Evolutionary conservation across 2,888 invertebrate species (phyloP).

Genomic region (Diloba caeruleocephala): DNA sequence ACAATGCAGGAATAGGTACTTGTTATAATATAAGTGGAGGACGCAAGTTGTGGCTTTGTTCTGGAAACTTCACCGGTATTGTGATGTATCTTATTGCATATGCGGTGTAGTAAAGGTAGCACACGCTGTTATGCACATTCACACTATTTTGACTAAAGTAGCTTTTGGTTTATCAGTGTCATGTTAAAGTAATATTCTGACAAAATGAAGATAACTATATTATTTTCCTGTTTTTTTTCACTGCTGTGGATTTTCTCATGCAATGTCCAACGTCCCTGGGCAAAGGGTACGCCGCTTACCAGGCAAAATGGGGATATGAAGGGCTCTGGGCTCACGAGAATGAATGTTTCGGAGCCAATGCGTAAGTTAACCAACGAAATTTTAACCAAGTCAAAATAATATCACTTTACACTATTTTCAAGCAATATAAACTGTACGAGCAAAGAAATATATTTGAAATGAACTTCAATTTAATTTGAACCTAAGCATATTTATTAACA

Average conservation of each 20-base stretch:
- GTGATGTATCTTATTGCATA: constrained; percentile 83
- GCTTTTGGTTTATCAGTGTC: background rate
- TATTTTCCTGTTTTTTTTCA: too few relatives aligned
- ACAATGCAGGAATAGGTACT: constrained; percentile 80
- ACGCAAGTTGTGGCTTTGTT: constrained; percentile 83
- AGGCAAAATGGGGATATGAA: too few relatives aligned
- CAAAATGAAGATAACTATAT: too few relatives aligned
- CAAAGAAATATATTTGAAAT: background rate
- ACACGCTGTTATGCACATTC: constrained; percentile 46
- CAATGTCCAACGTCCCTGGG: too few relatives aligned
- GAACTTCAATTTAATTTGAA: background rate
- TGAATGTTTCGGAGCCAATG: too few relatives aligned
- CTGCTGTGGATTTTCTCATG: too few relatives aligned
- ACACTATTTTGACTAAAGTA: constrained; percentile 2
- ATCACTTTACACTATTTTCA: too few relatives aligned
- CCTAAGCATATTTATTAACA: constrained; percentile 24
- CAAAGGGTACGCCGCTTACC: too few relatives aligned
- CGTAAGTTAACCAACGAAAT: too few relatives aligned
- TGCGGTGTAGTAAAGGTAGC: constrained; percentile 68
- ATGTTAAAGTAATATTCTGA: background rate
- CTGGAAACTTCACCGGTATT: constrained; percentile 77
- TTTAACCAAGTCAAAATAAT: too few relatives aligned
- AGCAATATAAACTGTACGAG: background rate
- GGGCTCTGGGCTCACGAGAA: too few relatives aligned
- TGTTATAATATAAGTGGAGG: constrained; percentile 72